These are phyloP conservation scores for Actinopyga echinites DNA, from an alignment of 53 echinoderm and acorn worm species.

Conservation along the genomic window DNA sequence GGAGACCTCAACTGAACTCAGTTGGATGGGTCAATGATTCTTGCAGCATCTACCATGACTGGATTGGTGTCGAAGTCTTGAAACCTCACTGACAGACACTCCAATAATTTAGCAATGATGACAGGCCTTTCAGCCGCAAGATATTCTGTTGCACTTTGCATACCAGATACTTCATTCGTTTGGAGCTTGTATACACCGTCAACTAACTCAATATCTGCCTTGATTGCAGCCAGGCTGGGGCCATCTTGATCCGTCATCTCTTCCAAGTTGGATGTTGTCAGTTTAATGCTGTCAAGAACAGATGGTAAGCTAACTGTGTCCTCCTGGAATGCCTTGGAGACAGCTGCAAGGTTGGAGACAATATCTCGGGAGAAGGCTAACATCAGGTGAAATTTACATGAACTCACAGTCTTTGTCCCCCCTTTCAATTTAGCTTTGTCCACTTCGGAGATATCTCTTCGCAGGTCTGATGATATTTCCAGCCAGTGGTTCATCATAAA, in stretches of 20 bases:
- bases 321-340: background rate
- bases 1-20: no score
- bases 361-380: background rate
- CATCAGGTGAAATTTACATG: background rate
- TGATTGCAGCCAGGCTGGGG: background rate
- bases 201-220: background rate
- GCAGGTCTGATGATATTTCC: background rate
- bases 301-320: background rate
- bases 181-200: background rate
- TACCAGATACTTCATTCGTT: background rate
- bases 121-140: background rate
- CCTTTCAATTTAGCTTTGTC: background rate
- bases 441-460: background rate
- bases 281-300: background rate
- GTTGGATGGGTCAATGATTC: constrained; percentile 1
- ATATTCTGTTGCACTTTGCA: background rate
- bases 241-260: background rate
- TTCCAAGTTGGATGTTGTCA: background rate
- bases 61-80: background rate
- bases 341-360: background rate
- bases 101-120: background rate
- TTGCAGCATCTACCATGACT: background rate
- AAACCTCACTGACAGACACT: background rate
- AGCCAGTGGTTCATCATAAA: background rate
- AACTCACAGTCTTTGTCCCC: background rate